phyloP scores from a whole-genome alignment of 2,888 invertebrate genomes.

The Smittia aterrima region DNA sequence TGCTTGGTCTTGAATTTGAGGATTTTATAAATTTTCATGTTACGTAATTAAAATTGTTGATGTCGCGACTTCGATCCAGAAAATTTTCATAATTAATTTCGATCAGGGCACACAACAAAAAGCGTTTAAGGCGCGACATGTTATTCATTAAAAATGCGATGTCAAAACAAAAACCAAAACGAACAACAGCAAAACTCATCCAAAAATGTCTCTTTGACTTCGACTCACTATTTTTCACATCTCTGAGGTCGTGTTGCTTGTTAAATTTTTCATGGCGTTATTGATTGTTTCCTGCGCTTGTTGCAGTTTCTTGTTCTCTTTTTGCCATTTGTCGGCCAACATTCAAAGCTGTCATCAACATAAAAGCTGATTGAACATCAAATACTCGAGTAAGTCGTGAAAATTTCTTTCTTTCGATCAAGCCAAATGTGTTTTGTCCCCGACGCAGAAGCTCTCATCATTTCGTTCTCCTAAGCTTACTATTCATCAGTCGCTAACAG shows the following conservation, averaged over 20 bases:
- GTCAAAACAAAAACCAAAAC: background rate
- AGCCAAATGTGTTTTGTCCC: background rate
- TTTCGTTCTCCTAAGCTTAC: background rate
- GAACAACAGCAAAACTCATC: background rate
- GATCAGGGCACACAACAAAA: background rate
- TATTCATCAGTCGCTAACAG: background rate
- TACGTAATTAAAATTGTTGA: no score
- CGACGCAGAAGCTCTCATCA: background rate
- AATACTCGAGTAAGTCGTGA: background rate
- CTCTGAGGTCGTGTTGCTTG: background rate
- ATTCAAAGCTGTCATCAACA: background rate
- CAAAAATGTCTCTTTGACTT: background rate
- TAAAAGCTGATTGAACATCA: background rate
- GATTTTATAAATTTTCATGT: background rate
- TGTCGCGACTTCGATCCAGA: no score
- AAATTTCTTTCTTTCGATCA: background rate
- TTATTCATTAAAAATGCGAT: background rate
- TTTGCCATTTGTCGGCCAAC: background rate
- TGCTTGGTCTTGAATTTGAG: background rate
- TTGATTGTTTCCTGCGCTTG: slow-evolving; percentile 9
- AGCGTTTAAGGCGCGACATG: background rate
- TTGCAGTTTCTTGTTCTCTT: background rate
- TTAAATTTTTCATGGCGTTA: background rate
- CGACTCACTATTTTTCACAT: slow-evolving; percentile 7
- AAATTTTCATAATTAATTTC: background rate